Evolutionary conservation across 2,888 invertebrate species (phyloP), one percentile per base, ranked within the genome.

Genomic region (Thera britannica): DNA sequence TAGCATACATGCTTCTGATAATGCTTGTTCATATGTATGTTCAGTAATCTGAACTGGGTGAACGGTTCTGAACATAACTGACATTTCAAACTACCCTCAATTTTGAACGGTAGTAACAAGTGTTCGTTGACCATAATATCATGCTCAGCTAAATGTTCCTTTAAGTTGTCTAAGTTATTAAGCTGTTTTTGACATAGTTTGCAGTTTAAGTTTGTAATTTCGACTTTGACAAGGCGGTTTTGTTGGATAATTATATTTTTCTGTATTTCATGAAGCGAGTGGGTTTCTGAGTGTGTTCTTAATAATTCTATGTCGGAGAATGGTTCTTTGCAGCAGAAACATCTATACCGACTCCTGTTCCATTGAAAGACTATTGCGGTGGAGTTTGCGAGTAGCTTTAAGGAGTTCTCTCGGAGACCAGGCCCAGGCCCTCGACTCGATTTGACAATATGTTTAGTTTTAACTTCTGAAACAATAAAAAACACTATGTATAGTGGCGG

Each of bases 301-400:
- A 93, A 69, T 2, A 72, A n/a, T 8, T 75, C 68, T 2, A 91
- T 82, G 56, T 90, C 87, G 0, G 84, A 79, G 63, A 89, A 92
- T 0, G 90, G 88, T 67, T 88, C 82, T n/a, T 86, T 87, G 72
- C 93, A 93, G 63, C 89, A 87, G 61, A 90, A 92, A 55, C 93
- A 93, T 2, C 87, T 71, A 63, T 90, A 93, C 3, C 87, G 72
- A 52, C 92, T 91, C 44, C 87, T 90, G 69, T 92, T 85, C 89
- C 89, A 93, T 71, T 92, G 92, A 52, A 93, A 93, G 0, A 89
- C 86, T 62, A 89, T 86, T 41, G 90, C 78, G 0, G 88, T 90
- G 0, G 92, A 92, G 67, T 90, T 86, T 0, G 80, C 82, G 0
- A 93, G 77, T 0, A 93, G 95, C 83, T 97, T 97, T 1, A 93